Evolutionary conservation across 2,113 vertebrate genomes (phyloP).

Genomic region (Chaenocephalus aceratus): DNA sequence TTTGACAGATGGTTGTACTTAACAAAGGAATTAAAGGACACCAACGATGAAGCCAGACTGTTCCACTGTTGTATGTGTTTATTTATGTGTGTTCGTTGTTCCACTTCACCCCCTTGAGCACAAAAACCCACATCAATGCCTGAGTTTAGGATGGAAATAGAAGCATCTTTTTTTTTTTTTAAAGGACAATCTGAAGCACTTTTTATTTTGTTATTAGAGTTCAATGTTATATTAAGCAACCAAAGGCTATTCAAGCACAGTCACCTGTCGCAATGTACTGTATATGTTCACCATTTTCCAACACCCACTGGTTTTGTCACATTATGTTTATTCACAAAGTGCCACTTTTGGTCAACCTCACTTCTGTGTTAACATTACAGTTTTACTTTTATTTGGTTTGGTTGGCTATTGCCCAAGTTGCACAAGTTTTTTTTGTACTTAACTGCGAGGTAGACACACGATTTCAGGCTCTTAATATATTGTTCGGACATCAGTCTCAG

Average conservation of each 20-base stretch:
- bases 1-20: constrained; percentile 37
- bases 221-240: constrained; percentile 41
- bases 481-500: constrained; percentile 10
- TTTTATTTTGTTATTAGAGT: constrained; percentile 47
- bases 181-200: constrained; percentile 72
- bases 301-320: constrained; percentile 43
- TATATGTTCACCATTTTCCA: constrained; percentile 46
- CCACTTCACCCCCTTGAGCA: constrained; percentile 49
- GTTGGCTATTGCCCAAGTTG: constrained; percentile 74
- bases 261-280: constrained; percentile 51
- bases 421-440: constrained; percentile 67
- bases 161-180: constrained; percentile 55
- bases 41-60: constrained; percentile 33
- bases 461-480: constrained; percentile 35
- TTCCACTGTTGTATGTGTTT: constrained; percentile 53
- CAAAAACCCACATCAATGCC: constrained; percentile 43
- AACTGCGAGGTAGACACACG: constrained; percentile 35
- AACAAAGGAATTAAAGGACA: constrained; percentile 33
- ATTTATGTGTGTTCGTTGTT: constrained; percentile 60
- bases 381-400: not conserved
- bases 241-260: constrained; percentile 53
- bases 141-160: constrained; percentile 36
- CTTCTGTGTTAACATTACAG: constrained; percentile 36
- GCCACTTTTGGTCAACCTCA: constrained; percentile 54
- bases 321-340: constrained; percentile 52